Conservation (phyloP, 2,113 vertebrate genomes). For the Caloenas nicobarica region DNA sequence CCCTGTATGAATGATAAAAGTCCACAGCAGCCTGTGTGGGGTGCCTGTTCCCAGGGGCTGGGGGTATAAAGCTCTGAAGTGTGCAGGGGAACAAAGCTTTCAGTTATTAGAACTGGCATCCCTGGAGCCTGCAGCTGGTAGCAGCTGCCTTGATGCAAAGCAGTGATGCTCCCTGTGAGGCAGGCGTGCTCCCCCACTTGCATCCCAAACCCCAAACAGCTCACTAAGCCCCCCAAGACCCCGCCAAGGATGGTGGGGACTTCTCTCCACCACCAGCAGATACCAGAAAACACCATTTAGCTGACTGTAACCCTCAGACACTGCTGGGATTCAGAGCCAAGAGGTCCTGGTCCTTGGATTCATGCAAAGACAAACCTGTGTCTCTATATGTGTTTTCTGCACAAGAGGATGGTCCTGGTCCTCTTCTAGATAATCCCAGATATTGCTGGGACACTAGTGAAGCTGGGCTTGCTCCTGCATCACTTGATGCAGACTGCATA, state of each 20-base stretch:
- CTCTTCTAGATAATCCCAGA: neutral
- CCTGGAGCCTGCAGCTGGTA: neutral
- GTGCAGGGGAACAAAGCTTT: neutral
- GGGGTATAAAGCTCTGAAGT: neutral
- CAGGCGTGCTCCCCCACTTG: rapidly evolving
- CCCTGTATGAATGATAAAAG: neutral
- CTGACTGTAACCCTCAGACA: neutral
- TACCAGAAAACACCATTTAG: neutral
- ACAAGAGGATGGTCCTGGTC: rapidly evolving
- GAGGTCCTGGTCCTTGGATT: neutral
- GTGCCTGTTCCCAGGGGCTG: neutral
- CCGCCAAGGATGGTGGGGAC: rapidly evolving
- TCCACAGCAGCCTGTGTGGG: neutral
- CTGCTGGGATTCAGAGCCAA: neutral
- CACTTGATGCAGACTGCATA: neutral
- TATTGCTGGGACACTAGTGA: neutral
- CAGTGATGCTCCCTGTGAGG: rapidly evolving
- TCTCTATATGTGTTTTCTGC: rapidly evolving
- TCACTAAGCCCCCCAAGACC: neutral
- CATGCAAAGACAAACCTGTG: neutral
- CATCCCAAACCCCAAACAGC: neutral
- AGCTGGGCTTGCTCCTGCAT: neutral
- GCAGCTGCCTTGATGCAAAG: neutral
- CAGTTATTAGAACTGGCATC: neutral
- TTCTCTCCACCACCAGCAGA: neutral